A percentile compares a stretch with the other conserved stretches of the same genome.
These are phyloP conservation scores for Vireo griseus DNA, from an alignment of 2,797 vertebrate genomes.

Conservation along the genomic window DNA sequence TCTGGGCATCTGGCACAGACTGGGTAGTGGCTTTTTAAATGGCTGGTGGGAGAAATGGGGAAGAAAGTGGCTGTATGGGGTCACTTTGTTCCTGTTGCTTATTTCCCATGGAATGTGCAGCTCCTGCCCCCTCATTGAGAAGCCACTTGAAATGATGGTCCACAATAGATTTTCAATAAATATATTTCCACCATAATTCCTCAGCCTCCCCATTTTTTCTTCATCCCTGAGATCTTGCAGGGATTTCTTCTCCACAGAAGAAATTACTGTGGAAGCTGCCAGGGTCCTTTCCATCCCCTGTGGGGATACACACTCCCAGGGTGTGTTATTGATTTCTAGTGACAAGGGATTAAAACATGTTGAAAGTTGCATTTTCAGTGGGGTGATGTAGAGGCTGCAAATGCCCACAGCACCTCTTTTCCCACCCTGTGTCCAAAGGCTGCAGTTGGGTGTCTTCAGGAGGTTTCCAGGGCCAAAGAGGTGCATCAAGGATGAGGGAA, in stretches of 20 bases:
- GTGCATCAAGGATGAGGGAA: fast-evolving
- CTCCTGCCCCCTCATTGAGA: fast-evolving
- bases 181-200: neutral
- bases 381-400: neutral
- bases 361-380: neutral
- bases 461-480: neutral
- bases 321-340: neutral
- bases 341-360: neutral
- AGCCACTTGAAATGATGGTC: fast-evolving
- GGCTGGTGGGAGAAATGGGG: neutral
- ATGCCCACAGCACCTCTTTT: fast-evolving
- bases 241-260: neutral
- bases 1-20: fast-evolving
- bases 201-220: neutral
- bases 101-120: neutral
- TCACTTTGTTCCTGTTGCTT: fast-evolving
- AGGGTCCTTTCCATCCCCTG: neutral
- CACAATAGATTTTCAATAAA: neutral
- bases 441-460: neutral
- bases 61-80: fast-evolving
- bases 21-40: neutral
- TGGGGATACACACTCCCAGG: neutral
- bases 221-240: neutral
- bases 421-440: fast-evolving
- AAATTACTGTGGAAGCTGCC: neutral